phyloP scores from a whole-genome alignment of 2,888 invertebrate species.

The Caenorhabditis sp. region DNA sequence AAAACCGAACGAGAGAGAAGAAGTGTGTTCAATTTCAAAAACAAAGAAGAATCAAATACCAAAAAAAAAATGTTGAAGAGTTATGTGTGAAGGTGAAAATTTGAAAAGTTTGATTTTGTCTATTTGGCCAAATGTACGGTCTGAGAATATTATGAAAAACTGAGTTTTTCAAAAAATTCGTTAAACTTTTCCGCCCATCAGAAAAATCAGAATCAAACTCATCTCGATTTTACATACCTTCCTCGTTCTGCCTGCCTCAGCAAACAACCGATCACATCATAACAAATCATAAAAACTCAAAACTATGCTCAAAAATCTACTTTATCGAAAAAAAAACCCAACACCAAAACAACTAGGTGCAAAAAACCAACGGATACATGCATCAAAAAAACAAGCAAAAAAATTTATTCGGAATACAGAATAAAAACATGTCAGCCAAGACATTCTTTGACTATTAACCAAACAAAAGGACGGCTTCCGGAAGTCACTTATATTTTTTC shows the following conservation, averaged over 20 bases:
- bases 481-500: conserved; percentile 31
- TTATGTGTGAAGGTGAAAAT: no score
- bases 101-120: no score
- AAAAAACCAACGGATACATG: conserved; percentile 1
- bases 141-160: no score
- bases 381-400: background rate
- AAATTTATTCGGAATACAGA: background rate
- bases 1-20: no score
- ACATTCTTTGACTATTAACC: conserved; percentile 13
- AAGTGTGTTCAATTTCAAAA: no score
- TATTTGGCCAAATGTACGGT: no score
- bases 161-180: no score
- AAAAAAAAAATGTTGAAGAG: background rate
- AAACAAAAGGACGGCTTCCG: conserved; percentile 38
- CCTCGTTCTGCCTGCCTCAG: no score
- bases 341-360: background rate
- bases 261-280: no score
- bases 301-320: background rate
- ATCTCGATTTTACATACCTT: no score
- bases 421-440: background rate
- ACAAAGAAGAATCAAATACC: background rate
- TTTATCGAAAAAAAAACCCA: conserved; percentile 8
- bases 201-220: background rate
- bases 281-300: no score
- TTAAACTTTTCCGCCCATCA: no score